A percentile compares a stretch with the other conserved stretches of the same genome.
Conservation (phyloP, 2,888 invertebrate genomes). For the Myopa testacea region DNA sequence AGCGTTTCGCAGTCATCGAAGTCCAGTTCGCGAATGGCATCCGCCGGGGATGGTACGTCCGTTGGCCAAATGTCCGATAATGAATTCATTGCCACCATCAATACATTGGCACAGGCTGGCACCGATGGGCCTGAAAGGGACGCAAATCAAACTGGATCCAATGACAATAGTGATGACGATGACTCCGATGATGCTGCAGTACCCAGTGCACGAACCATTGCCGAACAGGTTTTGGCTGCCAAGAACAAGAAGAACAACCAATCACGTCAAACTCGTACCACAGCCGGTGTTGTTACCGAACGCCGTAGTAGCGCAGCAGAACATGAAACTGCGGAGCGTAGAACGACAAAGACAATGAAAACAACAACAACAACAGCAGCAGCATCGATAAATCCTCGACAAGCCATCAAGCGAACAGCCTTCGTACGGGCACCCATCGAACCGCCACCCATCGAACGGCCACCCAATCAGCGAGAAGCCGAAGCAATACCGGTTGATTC, state of each 20-base stretch:
- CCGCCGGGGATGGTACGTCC: not conserved
- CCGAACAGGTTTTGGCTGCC: conserved; percentile 56
- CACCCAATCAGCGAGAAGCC: too few relatives aligned
- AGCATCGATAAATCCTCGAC: not conserved
- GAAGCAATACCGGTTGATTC: conserved; percentile 47
- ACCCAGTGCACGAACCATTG: conserved; percentile 63
- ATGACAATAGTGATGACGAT: conserved; percentile 50
- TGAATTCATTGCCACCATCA: conserved; percentile 56
- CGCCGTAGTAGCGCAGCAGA: not conserved
- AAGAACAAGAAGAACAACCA: not conserved
- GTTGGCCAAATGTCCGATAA: conserved; percentile 52
- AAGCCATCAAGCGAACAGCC: too few relatives aligned
- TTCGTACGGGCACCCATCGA: too few relatives aligned
- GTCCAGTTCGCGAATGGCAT: conserved; percentile 1
- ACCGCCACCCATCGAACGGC: too few relatives aligned
- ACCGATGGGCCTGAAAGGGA: conserved; percentile 9
- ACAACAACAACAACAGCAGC: not conserved
- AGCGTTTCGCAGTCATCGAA: conserved; percentile 18
- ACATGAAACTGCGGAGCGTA: not conserved
- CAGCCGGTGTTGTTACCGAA: not conserved
- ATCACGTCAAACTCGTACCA: not conserved
- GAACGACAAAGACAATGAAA: conserved; percentile 40
- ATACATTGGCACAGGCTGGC: conserved; percentile 52
- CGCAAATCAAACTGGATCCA: not conserved
- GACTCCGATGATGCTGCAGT: conserved; percentile 50